Evolutionary conservation across 2,113 vertebrate species (phyloP).

Genomic region (Pithys albifrons): DNA sequence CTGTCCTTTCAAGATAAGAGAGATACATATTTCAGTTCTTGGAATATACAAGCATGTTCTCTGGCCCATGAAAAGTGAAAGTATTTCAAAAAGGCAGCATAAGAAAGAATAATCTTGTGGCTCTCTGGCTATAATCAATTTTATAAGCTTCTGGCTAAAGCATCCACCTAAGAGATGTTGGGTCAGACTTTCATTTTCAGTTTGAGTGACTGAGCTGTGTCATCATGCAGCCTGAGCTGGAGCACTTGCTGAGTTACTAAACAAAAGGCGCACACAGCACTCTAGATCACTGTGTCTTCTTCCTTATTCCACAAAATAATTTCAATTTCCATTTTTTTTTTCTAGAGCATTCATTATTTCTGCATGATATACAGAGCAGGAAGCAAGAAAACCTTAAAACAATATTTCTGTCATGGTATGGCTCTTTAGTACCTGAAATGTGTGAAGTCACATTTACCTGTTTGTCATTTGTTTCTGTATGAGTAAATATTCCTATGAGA

Average conservation of each 20-base stretch:
- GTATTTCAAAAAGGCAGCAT: neutral
- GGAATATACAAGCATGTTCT: neutral
- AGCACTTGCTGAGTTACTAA: neutral
- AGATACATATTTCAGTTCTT: neutral
- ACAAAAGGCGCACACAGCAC: accelerated
- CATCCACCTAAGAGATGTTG: neutral
- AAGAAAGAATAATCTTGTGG: neutral
- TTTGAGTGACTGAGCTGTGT: neutral
- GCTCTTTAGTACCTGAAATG: neutral
- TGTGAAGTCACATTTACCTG: neutral
- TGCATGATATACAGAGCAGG: neutral
- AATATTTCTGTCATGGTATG: neutral
- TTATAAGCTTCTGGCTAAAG: neutral
- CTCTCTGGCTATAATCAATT: neutral
- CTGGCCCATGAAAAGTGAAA: neutral
- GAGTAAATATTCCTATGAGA: neutral
- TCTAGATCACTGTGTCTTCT: neutral
- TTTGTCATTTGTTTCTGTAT: neutral
- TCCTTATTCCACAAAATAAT: neutral
- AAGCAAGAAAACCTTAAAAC: neutral
- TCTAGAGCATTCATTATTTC: neutral
- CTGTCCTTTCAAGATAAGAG: neutral
- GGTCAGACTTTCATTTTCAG: neutral
- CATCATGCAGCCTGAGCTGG: neutral
- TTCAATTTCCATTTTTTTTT: neutral